Evolutionary conservation across 2,888 invertebrate genomes (phyloP).

Genomic region (Lissocephala sabroskyi): DNA sequence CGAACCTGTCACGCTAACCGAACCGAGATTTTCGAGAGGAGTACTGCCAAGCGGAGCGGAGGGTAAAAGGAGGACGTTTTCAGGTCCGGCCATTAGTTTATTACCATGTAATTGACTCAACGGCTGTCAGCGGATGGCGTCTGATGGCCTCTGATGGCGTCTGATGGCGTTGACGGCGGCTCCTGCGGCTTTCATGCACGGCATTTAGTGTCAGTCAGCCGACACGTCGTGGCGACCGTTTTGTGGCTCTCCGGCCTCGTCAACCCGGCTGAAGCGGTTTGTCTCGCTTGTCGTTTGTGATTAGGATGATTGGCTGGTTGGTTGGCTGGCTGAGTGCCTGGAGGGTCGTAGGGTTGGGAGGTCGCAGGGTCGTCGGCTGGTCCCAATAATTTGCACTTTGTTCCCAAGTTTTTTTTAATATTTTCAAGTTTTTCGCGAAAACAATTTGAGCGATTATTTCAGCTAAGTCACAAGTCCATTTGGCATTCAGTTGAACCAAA

Average conservation of each 20-base stretch:
- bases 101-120: conserved; percentile 66
- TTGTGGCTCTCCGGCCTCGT: conserved; percentile 23
- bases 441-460: no score
- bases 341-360: no score
- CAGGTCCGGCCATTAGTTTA: conserved; percentile 53
- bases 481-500: no score
- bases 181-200: conserved; percentile 64
- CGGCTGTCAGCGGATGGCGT: conserved; percentile 46
- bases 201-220: conserved; percentile 49
- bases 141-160: conserved; percentile 11
- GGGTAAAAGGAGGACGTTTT: no score
- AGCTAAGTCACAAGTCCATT: no score
- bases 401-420: no score
- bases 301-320: conserved; percentile 46
- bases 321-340: neutral
- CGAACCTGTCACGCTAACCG: conserved; percentile 42
- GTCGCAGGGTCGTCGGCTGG: no score
- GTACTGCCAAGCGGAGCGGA: conserved; percentile 3
- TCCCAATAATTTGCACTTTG: no score
- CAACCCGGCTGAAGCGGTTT: conserved; percentile 48
- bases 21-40: no score
- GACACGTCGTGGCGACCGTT: conserved; percentile 19
- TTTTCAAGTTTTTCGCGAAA: no score
- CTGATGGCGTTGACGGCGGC: no score
- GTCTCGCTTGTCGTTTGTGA: conserved; percentile 25